Evolutionary conservation across 2,888 invertebrate genomes (phyloP).

Genomic region (Drosophila yooni): DNA sequence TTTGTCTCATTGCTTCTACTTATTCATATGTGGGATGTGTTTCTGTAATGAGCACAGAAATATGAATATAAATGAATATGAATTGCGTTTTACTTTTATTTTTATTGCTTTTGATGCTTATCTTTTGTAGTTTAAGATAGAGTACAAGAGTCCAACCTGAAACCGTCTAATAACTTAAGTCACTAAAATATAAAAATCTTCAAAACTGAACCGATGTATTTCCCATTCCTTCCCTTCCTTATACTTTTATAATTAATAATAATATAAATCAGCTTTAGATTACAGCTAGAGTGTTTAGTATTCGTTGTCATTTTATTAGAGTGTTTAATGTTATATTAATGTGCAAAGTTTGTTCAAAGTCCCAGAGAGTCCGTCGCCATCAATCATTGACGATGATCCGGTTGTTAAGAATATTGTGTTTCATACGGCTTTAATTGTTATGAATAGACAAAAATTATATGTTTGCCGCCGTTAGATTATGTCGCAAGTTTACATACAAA

Average conservation of each 20-base stretch:
- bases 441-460: background rate
- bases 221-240: background rate
- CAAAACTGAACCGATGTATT: background rate
- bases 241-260: background rate
- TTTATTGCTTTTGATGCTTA: background rate
- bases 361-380: conserved; percentile 7
- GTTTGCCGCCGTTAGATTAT: background rate
- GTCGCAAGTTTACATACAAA: conserved; percentile 1
- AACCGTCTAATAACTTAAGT: too few species aligned
- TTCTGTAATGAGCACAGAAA: background rate
- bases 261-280: background rate
- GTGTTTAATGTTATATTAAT: background rate
- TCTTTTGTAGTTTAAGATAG: background rate
- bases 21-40: background rate
- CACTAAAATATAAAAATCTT: background rate
- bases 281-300: conserved; percentile 7
- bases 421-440: background rate
- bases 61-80: background rate
- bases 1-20: background rate
- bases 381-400: conserved; percentile 8
- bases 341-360: conserved; percentile 9
- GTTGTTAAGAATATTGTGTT: conserved; percentile 5
- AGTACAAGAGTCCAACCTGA: background rate
- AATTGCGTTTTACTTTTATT: background rate
- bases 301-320: background rate